Conservation (phyloP, 1,140 invertebrate genomes). For the Drosophila biarmipes region DNA sequence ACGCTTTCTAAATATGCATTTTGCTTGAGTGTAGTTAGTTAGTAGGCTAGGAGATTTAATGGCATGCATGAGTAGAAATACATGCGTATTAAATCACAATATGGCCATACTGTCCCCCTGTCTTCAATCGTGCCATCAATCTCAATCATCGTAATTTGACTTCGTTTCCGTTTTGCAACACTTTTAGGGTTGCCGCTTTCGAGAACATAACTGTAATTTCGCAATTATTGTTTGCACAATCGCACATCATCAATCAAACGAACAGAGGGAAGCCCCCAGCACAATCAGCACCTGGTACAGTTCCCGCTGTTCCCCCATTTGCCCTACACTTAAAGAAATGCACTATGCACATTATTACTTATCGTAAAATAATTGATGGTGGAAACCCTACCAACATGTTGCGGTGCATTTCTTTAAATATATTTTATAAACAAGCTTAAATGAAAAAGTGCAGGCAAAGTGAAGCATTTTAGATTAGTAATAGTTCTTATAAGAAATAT, state of each 20-base stretch:
- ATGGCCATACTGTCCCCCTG: background rate
- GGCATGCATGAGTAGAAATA: background rate
- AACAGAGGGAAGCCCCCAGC: conserved; percentile 6
- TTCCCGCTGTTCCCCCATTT: conserved; percentile 6
- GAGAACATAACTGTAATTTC: conserved; percentile 51
- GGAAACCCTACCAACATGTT: no score
- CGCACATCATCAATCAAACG: conserved; percentile 51
- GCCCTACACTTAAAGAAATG: background rate
- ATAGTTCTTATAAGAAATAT: no score
- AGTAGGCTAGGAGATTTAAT: background rate
- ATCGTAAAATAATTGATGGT: no score
- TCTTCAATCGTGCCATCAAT: conserved; percentile 41
- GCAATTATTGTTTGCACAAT: conserved; percentile 53
- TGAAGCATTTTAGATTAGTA: no score
- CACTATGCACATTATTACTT: no score
- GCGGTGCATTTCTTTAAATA: no score
- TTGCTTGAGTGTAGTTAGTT: no score
- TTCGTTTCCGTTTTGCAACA: conserved; percentile 40
- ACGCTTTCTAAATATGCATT: background rate
- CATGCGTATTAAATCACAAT: background rate
- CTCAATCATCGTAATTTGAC: conserved; percentile 40
- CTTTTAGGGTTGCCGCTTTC: conserved; percentile 32
- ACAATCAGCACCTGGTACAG: conserved; percentile 41
- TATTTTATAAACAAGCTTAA: no score
- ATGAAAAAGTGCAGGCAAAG: no score